Evolutionary conservation across 1,140 invertebrate species (phyloP).

Genomic region (Macrocentrus cingulum): DNA sequence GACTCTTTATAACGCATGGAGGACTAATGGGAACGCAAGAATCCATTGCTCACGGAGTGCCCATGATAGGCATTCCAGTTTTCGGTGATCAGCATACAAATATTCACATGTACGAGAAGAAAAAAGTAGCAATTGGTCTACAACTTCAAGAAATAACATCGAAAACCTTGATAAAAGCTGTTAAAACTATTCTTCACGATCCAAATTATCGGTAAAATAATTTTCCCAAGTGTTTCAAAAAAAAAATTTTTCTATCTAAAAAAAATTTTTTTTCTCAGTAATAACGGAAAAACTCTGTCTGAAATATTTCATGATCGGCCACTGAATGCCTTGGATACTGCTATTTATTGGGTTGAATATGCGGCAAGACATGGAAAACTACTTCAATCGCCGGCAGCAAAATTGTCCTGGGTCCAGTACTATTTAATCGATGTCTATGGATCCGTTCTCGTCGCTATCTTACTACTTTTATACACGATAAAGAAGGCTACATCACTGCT

Average conservation of each 20-base stretch:
- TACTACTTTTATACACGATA: too few species aligned
- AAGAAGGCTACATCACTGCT: too few species aligned
- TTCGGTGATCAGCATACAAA: constrained; percentile 71
- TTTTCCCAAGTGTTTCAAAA: background rate
- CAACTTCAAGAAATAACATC: constrained; percentile 40
- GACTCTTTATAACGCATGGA: constrained; percentile 72
- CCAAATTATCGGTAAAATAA: constrained; percentile 34
- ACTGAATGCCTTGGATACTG: constrained; percentile 53
- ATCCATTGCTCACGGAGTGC: constrained; percentile 72
- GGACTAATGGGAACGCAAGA: constrained; percentile 75
- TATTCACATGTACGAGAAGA: constrained; percentile 40
- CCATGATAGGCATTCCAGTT: constrained; percentile 72
- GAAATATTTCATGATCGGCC: constrained; percentile 32
- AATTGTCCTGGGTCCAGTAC: constrained; percentile 39
- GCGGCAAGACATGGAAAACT: constrained; percentile 51
- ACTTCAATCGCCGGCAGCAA: constrained; percentile 35
- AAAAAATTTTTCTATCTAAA: too few species aligned
- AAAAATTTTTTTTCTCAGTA: constrained; percentile 4
- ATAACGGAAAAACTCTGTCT: constrained; percentile 13
- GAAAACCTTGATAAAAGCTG: constrained; percentile 37
- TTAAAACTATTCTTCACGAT: constrained; percentile 42
- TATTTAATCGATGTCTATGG: constrained; percentile 43
- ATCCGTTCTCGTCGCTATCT: too few species aligned
- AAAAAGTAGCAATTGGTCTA: constrained; percentile 43
- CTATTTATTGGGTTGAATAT: constrained; percentile 63